phyloP scores from a whole-genome alignment of 2,113 vertebrate species.

The Hippocampus abdominalis region DNA sequence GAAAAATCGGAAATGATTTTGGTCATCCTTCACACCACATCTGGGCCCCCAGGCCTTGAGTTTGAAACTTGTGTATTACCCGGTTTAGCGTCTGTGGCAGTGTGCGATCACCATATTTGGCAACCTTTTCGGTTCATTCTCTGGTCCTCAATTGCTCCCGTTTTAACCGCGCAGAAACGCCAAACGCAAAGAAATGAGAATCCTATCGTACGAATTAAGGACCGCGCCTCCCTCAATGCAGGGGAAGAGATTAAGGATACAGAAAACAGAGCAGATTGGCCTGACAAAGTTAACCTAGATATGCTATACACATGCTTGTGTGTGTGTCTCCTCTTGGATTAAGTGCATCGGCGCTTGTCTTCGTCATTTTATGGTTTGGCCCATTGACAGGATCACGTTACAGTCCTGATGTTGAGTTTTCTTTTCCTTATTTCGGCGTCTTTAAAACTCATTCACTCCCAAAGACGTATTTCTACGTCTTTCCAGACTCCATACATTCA shows the following conservation, averaged over 20 bases:
- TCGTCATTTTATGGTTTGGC: slow-evolving; percentile 12
- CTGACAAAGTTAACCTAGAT: slow-evolving; percentile 72
- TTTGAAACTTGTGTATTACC: no score
- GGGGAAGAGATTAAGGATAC: slow-evolving; percentile 61
- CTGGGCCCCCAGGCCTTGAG: no score
- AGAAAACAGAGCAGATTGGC: slow-evolving; percentile 65
- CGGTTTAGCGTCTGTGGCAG: no score
- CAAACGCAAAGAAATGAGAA: slow-evolving; percentile 35
- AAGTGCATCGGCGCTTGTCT: slow-evolving; percentile 11
- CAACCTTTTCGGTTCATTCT: no score
- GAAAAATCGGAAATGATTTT: not conserved
- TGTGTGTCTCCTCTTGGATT: slow-evolving; percentile 27
- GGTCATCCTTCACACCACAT: no score
- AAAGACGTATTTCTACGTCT: no score
- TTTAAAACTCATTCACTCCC: not conserved
- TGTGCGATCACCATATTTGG: no score
- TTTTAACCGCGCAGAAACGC: not conserved
- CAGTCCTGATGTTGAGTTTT: slow-evolving; percentile 2
- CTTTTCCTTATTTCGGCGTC: not conserved
- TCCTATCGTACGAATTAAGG: slow-evolving; percentile 35
- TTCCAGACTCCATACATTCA: no score
- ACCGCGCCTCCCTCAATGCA: slow-evolving; percentile 39
- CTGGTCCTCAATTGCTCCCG: no score
- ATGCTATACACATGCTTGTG: slow-evolving; percentile 34
- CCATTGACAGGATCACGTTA: not conserved